Percentiles rank a stretch among this genome's conserved stretches.
Evolutionary conservation across 2,888 invertebrate species (phyloP).

Genomic region (Meteorus cinctellus): DNA sequence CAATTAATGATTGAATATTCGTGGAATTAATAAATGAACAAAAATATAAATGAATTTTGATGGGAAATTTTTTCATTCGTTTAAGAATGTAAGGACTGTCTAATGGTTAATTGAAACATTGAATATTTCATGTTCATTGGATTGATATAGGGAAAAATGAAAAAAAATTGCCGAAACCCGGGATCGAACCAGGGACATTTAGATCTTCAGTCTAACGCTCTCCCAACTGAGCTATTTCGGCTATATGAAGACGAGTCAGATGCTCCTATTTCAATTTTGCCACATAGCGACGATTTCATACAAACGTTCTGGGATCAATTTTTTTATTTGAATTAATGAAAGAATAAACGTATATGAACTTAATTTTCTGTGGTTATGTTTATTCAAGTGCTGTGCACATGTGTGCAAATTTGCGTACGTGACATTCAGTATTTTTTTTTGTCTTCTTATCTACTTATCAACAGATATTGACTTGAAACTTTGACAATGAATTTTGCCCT

Average conservation of each 20-base stretch:
- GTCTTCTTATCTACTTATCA: too few species aligned
- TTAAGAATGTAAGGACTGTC: not conserved
- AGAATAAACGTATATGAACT: not conserved
- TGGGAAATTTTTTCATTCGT: too few species aligned
- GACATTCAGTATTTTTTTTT: too few species aligned
- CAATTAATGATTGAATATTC: too few species aligned
- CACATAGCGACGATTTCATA: not conserved
- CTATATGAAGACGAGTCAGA: not conserved
- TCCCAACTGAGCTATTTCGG: slow-evolving; percentile 58
- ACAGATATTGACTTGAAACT: too few species aligned
- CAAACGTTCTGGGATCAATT: not conserved
- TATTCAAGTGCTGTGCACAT: not conserved
- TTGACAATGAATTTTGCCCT: too few species aligned
- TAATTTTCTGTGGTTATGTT: not conserved
- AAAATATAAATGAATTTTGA: too few species aligned
- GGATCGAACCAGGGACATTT: slow-evolving; percentile 58
- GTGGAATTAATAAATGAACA: too few species aligned
- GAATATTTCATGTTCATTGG: not conserved
- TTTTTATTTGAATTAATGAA: not conserved
- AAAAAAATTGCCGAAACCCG: slow-evolving; percentile 53
- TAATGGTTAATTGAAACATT: not conserved
- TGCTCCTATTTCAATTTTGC: not conserved
- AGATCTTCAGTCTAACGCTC: slow-evolving; percentile 58
- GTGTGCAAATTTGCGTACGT: not conserved
- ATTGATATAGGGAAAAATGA: not conserved